Conservation (phyloP, 2,797 vertebrate genomes). For the Xiphorhynchus erythropygius region DNA sequence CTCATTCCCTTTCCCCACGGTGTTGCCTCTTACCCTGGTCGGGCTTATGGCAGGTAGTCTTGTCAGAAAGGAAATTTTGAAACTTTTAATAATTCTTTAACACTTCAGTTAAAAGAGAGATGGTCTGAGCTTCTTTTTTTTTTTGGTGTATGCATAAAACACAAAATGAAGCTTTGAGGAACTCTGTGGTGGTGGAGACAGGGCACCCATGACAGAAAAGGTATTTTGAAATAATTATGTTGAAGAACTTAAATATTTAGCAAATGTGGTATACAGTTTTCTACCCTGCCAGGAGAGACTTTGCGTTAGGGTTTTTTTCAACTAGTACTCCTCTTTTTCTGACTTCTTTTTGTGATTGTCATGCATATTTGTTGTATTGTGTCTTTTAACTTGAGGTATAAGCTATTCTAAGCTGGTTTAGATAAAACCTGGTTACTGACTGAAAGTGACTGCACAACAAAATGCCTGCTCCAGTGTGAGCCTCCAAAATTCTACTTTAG, state of each 20-base stretch:
- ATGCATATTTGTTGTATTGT: neutral
- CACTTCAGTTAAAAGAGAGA: neutral
- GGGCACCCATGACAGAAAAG: fast-evolving
- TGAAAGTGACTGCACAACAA: neutral
- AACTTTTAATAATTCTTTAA: neutral
- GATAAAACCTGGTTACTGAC: neutral
- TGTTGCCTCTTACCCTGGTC: neutral
- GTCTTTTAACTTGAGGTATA: neutral
- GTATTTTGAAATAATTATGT: neutral
- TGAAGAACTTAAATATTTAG: neutral
- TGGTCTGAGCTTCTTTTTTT: neutral
- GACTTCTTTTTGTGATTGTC: neutral
- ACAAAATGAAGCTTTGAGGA: neutral
- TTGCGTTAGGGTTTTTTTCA: neutral
- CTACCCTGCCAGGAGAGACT: neutral
- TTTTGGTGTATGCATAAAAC: fast-evolving
- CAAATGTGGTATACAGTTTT: neutral
- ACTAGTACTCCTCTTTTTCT: neutral
- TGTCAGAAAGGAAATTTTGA: neutral
- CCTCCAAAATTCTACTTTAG: neutral
- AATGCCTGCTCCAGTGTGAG: neutral
- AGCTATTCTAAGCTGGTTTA: neutral
- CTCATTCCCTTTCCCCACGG: neutral
- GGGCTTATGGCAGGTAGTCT: neutral
- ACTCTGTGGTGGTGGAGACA: neutral